phyloP scores from a whole-genome alignment of 2,113 vertebrate species.

The Pipa parva region DNA sequence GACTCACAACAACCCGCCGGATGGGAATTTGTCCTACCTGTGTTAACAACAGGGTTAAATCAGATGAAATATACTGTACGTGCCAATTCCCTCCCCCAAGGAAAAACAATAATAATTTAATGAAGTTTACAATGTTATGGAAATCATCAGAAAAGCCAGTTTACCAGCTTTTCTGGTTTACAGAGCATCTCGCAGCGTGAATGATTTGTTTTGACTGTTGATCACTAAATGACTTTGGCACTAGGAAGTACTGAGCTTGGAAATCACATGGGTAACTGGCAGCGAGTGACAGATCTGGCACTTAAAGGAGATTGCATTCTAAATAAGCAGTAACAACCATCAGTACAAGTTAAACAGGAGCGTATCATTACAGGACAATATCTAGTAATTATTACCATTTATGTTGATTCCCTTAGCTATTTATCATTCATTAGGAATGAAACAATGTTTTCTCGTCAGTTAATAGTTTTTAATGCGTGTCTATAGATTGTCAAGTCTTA shows the following conservation, averaged over 20 bases:
- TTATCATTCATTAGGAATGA: constrained; percentile 4
- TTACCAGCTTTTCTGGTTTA: not conserved
- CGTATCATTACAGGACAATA: not conserved
- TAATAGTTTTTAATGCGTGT: not conserved
- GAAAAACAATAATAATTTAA: not conserved
- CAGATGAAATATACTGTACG: no score
- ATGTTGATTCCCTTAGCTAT: not conserved
- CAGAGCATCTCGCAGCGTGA: constrained; percentile 44
- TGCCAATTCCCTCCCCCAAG: no score
- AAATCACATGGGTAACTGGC: constrained; percentile 58
- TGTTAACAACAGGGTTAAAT: no score
- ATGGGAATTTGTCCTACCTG: no score
- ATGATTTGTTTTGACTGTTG: constrained; percentile 49
- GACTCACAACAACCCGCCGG: no score
- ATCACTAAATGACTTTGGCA: constrained; percentile 58
- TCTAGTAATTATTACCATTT: constrained; percentile 5
- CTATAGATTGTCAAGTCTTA: not conserved
- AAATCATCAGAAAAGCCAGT: not conserved
- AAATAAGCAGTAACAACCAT: constrained; percentile 44
- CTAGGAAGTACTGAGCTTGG: constrained; percentile 51
- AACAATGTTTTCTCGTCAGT: not conserved
- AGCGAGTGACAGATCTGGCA: constrained; percentile 46
- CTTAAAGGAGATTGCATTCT: constrained; percentile 44
- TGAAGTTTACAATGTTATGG: not conserved
- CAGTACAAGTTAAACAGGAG: constrained; percentile 34